Percentiles rank a stretch among this genome's conserved stretches.
Evolutionary conservation across 2,797 vertebrate genomes (phyloP).

Genomic region (Acrocephalus scirpaceus): DNA sequence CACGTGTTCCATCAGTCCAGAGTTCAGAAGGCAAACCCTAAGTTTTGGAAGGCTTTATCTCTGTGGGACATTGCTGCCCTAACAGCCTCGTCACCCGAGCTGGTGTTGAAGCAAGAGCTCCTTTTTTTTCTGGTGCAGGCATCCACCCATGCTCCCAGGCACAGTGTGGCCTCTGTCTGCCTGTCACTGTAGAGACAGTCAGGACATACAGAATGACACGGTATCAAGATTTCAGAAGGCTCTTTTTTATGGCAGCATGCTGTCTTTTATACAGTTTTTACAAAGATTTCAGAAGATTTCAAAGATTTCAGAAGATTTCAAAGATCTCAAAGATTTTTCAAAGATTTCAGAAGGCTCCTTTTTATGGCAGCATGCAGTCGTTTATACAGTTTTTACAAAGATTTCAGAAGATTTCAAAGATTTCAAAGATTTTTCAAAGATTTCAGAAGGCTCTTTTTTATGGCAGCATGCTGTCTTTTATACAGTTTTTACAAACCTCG

Average conservation of each 20-base stretch:
- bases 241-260: not conserved
- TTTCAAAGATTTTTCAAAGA: too few relatives aligned
- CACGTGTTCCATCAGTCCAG: not conserved
- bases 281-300: not conserved
- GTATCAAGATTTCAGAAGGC: not conserved
- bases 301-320: too few relatives aligned
- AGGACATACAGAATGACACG: not conserved
- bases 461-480: not conserved
- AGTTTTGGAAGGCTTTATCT: not conserved
- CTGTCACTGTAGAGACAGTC: not conserved
- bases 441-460: not conserved
- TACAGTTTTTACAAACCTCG: not conserved
- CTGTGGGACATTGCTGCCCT: not conserved
- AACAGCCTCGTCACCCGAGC: not conserved
- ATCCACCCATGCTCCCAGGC: not conserved
- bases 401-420: too few relatives aligned
- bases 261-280: not conserved
- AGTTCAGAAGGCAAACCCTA: not conserved
- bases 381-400: too few relatives aligned
- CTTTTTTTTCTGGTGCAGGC: fast-evolving
- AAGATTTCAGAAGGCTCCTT: too few relatives aligned
- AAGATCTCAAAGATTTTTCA: too few relatives aligned
- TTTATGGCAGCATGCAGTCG: too few relatives aligned
- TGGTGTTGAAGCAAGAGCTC: not conserved
- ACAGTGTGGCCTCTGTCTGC: not conserved